Conservation (phyloP, 1,140 invertebrate species). For the Notospermus geniculatus region DNA sequence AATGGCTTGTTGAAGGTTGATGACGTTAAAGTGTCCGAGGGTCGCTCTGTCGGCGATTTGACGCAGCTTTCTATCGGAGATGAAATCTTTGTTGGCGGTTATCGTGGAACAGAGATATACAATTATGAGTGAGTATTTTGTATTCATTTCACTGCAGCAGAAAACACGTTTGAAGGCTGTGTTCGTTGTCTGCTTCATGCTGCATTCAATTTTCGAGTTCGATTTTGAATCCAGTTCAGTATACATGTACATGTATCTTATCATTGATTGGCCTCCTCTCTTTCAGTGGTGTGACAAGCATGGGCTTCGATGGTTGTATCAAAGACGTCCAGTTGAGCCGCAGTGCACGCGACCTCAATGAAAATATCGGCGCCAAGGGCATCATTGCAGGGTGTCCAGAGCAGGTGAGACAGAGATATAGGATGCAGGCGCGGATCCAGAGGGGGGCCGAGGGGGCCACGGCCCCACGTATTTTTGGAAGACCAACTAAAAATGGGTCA, state of each 20-base stretch:
- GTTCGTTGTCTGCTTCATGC: no score
- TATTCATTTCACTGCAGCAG: no score
- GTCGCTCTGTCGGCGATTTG: slow-evolving; percentile 51
- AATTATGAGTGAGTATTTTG: not conserved
- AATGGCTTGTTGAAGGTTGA: slow-evolving; percentile 68
- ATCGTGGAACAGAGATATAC: slow-evolving; percentile 59
- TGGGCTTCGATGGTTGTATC: slow-evolving; percentile 92
- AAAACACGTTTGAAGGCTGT: no score
- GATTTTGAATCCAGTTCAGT: no score
- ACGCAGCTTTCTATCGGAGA: slow-evolving; percentile 62
- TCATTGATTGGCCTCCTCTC: no score
- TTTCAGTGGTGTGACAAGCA: slow-evolving; percentile 52
- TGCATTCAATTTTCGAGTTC: no score
- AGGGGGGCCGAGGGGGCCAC: no score
- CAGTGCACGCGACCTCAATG: slow-evolving; percentile 73
- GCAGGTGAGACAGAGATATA: slow-evolving; percentile 61
- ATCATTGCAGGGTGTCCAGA: slow-evolving; percentile 81
- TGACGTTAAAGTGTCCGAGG: slow-evolving; percentile 35
- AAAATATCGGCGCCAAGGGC: slow-evolving; percentile 72
- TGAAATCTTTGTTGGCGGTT: slow-evolving; percentile 86
- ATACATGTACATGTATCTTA: no score
- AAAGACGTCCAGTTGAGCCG: slow-evolving; percentile 75
- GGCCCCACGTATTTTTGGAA: no score
- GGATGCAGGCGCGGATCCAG: not conserved
- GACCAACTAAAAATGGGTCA: no score